Conservation (phyloP, 2,113 vertebrate species). For the Andinoacara biseriatus region DNA sequence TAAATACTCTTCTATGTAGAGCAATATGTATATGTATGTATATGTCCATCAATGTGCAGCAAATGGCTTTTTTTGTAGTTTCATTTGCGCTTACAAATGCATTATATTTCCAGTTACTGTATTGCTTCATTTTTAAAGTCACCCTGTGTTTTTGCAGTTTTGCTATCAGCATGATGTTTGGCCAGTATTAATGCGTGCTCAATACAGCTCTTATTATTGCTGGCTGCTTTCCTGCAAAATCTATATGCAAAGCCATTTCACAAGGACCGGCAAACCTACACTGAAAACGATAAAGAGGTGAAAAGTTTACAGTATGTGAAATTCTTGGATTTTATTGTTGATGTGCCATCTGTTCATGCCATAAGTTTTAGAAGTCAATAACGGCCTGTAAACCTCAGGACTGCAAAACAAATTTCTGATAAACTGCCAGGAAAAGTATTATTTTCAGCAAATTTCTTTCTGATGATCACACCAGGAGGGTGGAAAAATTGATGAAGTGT, state of each 20-base stretch:
- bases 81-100: not conserved
- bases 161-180: not conserved
- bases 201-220: not conserved
- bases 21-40: too few species aligned
- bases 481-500: not conserved
- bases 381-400: not conserved
- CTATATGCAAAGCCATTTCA: accelerated
- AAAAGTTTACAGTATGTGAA: not conserved
- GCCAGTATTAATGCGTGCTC: not conserved
- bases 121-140: not conserved
- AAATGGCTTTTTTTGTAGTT: not conserved
- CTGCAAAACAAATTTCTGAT: not conserved
- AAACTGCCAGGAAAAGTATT: not conserved
- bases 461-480: not conserved
- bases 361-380: not conserved
- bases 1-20: not conserved
- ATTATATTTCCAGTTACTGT: not conserved
- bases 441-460: not conserved
- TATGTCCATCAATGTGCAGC: too few species aligned
- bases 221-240: not conserved
- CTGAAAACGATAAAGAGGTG: not conserved
- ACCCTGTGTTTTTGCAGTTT: not conserved
- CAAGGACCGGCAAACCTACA: not conserved
- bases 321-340: not conserved
- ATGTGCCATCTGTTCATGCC: not conserved